Percentiles rank a stretch among this genome's conserved stretches.
Evolutionary conservation across 1,140 invertebrate species (phyloP).

Genomic region (Lerema accius): DNA sequence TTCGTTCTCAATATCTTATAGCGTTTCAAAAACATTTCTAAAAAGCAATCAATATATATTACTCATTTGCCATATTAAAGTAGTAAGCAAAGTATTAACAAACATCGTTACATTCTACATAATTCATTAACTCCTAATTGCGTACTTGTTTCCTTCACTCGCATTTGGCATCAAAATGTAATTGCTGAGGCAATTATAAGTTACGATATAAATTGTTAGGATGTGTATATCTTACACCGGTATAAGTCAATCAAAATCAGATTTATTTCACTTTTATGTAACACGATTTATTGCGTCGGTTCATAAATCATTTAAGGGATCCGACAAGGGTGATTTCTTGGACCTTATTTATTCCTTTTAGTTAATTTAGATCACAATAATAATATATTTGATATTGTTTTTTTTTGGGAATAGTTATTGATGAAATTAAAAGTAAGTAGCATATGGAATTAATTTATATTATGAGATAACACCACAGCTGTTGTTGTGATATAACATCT

Average conservation of each 20-base stretch:
- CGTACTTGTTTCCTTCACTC: background rate
- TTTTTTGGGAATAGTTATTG: too few species aligned
- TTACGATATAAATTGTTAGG: background rate
- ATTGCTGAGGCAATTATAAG: background rate
- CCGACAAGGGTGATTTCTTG: background rate
- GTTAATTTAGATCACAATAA: too few species aligned
- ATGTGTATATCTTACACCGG: background rate
- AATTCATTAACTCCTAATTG: background rate
- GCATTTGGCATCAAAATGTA: background rate
- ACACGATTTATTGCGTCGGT: background rate
- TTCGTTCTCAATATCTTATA: too few species aligned
- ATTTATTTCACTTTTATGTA: background rate
- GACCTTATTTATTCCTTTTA: background rate
- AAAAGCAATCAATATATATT: too few species aligned
- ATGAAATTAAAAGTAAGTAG: too few species aligned
- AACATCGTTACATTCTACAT: too few species aligned
- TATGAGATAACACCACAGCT: too few species aligned
- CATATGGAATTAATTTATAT: too few species aligned
- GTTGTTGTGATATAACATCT: background rate
- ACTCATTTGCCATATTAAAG: too few species aligned
- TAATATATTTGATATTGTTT: too few species aligned
- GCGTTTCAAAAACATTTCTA: too few species aligned
- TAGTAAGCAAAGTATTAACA: too few species aligned
- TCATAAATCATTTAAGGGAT: background rate
- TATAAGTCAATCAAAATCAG: background rate